These are phyloP conservation scores for Erebia palarica DNA, from an alignment of 2,888 invertebrate genomes.

Conservation along the genomic window DNA sequence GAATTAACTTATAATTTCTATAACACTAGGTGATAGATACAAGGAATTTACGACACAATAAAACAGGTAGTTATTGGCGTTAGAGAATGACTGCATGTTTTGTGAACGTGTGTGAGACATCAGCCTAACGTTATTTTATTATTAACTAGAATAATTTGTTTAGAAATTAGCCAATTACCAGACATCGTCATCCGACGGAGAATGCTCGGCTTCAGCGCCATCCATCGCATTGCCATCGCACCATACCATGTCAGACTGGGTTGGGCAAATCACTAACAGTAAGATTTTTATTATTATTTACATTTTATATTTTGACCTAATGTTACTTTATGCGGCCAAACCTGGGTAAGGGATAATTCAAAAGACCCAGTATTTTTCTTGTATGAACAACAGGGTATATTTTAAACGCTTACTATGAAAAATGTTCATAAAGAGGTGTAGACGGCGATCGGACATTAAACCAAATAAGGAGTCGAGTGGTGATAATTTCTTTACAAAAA, in stretches of 20 bases:
- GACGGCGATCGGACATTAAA: no score
- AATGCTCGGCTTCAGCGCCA: constrained; percentile 84
- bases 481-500: no score
- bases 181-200: constrained; percentile 84
- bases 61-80: constrained; percentile 57
- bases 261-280: constrained; percentile 94
- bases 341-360: not conserved
- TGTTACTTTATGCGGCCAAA: not conserved
- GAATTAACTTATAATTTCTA: constrained; percentile 46
- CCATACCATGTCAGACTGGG: constrained; percentile 89
- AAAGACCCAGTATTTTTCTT: not conserved
- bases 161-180: constrained; percentile 78
- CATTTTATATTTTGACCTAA: constrained; percentile 8
- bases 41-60: constrained; percentile 56
- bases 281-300: constrained; percentile 48
- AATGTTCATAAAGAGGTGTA: no score
- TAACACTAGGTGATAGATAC: constrained; percentile 65
- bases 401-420: no score
- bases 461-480: no score
- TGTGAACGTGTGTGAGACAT: constrained; percentile 25
- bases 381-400: not conserved
- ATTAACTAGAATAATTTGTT: constrained; percentile 48
- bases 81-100: constrained; percentile 44
- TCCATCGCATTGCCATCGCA: constrained; percentile 80
- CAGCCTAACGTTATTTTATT: constrained; percentile 21